phyloP scores from a whole-genome alignment of 2,113 vertebrate species.

The Willisornis vidua region DNA sequence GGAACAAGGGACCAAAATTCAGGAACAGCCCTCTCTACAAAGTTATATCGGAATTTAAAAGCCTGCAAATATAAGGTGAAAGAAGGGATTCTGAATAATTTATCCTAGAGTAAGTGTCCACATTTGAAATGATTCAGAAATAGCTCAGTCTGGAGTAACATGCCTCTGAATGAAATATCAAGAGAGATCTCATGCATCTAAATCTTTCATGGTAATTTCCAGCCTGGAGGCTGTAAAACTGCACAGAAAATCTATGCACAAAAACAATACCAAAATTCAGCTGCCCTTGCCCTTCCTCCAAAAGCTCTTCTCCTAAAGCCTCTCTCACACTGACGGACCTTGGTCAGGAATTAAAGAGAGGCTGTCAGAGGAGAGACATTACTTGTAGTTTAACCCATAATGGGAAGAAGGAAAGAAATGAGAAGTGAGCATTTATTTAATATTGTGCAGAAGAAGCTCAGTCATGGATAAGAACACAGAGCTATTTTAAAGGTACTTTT shows the following conservation, averaged over 20 bases:
- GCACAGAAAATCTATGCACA: not conserved
- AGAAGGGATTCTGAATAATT: slow-evolving; percentile 55
- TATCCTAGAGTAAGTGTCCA: slow-evolving; percentile 49
- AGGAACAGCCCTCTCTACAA: not conserved
- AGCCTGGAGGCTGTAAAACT: slow-evolving; percentile 22
- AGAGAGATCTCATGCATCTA: slow-evolving; percentile 12
- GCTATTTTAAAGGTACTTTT: not conserved
- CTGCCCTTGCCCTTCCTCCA: not conserved
- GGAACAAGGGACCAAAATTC: slow-evolving; percentile 9
- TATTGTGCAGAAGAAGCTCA: not conserved
- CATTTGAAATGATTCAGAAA: slow-evolving; percentile 43
- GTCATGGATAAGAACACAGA: not conserved
- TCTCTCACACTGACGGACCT: not conserved
- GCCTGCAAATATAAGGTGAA: slow-evolving; percentile 25
- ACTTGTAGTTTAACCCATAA: not conserved
- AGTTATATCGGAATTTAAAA: slow-evolving; percentile 15
- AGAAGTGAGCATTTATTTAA: not conserved
- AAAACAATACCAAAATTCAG: not conserved
- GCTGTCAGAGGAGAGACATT: not conserved
- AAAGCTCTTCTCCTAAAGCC: not conserved
- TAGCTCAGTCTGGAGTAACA: slow-evolving; percentile 29
- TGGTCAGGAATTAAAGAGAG: not conserved
- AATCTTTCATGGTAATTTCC: slow-evolving; percentile 44
- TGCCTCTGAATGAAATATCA: slow-evolving; percentile 21
- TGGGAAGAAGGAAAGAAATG: not conserved